These are phyloP conservation scores for Nycticebus coucang DNA, from an alignment of 2,113 vertebrate species.

Conservation along the genomic window DNA sequence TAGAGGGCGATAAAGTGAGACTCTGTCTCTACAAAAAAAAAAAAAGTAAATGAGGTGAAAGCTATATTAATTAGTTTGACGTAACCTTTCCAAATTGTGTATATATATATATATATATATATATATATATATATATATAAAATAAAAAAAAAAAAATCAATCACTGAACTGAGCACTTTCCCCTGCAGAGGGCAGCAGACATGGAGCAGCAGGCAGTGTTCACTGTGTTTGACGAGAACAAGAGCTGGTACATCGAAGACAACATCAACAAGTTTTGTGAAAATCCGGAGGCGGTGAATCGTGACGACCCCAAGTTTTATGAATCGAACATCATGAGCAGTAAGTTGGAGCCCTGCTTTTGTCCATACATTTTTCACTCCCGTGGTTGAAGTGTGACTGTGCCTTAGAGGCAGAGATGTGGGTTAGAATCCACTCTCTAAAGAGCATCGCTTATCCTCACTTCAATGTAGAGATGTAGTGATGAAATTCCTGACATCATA, in stretches of 20 bases:
- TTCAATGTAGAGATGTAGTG: not conserved
- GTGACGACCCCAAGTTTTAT: conserved; percentile 91
- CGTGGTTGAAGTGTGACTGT: not conserved
- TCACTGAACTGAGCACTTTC: not conserved
- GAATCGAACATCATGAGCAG: conserved; percentile 96
- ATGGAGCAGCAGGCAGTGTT: conserved; percentile 93
- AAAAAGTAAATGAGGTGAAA: too few relatives aligned
- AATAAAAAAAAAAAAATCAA: too few relatives aligned
- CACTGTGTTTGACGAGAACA: conserved; percentile 96
- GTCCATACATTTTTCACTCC: not conserved
- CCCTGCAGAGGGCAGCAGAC: conserved; percentile 92
- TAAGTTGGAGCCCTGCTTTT: conserved; percentile 84
- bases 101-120: too few relatives aligned
- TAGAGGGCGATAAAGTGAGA: too few relatives aligned
- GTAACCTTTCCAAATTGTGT: too few relatives aligned
- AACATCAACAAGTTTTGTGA: conserved; percentile 91
- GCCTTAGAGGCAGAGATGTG: not conserved
- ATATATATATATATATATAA: too few relatives aligned
- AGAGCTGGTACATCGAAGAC: conserved; percentile 97
- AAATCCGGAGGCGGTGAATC: conserved; percentile 87
- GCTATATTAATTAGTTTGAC: too few relatives aligned
- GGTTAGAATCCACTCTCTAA: not conserved
- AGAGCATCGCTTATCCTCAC: not conserved
- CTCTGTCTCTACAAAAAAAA: too few relatives aligned
- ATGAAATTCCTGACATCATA: not conserved